A percentile compares a stretch with the other conserved stretches of the same genome.
phyloP scores from a whole-genome alignment of 2,888 invertebrate species.

The Drosophila neotestacea region DNA sequence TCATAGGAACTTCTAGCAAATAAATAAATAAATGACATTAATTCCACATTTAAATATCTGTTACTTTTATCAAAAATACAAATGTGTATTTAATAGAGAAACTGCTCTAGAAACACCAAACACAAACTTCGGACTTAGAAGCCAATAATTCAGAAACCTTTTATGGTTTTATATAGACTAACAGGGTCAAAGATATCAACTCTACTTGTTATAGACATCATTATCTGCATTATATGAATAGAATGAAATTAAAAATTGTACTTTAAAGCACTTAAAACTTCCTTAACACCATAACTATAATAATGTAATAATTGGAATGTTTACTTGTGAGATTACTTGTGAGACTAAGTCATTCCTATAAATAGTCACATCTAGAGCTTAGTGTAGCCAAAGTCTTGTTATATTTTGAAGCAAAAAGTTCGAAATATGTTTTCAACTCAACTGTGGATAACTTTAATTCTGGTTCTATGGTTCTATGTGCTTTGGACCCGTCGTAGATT shows the following conservation, averaged over 20 bases:
- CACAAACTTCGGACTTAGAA: too few relatives aligned
- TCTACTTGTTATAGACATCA: neutral
- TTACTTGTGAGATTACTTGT: neutral
- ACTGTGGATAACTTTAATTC: conserved; percentile 1
- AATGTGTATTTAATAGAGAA: too few relatives aligned
- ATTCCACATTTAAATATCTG: too few relatives aligned
- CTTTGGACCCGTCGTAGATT: conserved; percentile 22
- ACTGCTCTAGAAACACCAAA: too few relatives aligned
- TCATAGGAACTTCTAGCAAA: too few relatives aligned
- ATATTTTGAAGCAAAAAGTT: neutral
- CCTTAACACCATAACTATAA: neutral
- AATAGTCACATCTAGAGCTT: conserved; percentile 1
- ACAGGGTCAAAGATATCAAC: neutral
- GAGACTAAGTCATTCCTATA: conserved; percentile 13
- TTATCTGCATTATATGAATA: neutral
- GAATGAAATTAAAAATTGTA: conserved; percentile 3
- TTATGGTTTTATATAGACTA: neutral
- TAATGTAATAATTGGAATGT: neutral
- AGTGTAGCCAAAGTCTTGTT: neutral
- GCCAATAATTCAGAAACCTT: too few relatives aligned
- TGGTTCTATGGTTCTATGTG: conserved; percentile 7
- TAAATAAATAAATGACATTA: too few relatives aligned
- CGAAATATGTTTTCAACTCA: conserved; percentile 3
- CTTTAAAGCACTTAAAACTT: neutral
- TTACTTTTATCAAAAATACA: too few relatives aligned